Percentiles rank a stretch among this genome's conserved stretches.
Evolutionary conservation across 2,113 vertebrate species (phyloP).

Genomic region (Callipepla californica): DNA sequence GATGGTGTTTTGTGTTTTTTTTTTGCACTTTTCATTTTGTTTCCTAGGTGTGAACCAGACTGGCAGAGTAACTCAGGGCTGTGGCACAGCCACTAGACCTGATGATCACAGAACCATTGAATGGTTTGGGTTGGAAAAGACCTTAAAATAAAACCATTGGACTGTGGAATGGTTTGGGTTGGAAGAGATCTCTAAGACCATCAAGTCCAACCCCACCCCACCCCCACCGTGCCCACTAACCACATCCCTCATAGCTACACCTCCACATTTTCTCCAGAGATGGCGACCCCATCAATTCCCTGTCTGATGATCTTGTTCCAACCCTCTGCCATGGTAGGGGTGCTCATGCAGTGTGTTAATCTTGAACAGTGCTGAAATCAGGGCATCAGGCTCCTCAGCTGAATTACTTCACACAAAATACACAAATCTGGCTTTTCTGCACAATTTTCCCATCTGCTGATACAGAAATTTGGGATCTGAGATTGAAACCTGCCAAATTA

Average conservation of each 20-base stretch:
- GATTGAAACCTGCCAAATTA: neutral
- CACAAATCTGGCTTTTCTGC: neutral
- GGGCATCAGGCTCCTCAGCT: neutral
- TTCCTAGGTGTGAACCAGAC: neutral
- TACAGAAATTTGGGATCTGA: neutral
- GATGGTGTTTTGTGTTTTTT: too few species aligned
- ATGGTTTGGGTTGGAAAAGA: too few species aligned
- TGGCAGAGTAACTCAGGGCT: neutral
- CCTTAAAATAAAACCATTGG: too few species aligned
- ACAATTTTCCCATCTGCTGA: slow-evolving; percentile 5
- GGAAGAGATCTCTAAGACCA: neutral
- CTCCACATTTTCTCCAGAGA: too few species aligned
- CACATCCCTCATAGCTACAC: too few species aligned
- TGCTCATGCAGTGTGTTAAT: neutral
- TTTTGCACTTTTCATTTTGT: neutral
- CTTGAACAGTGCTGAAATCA: neutral
- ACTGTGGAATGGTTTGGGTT: too few species aligned
- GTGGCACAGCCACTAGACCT: neutral
- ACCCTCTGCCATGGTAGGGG: neutral
- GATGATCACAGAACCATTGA: too few species aligned
- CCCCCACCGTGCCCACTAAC: too few species aligned
- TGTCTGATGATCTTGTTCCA: too few species aligned
- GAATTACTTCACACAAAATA: neutral
- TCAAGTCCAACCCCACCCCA: neutral
- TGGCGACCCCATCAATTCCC: too few species aligned